phyloP scores from a whole-genome alignment of 1,140 invertebrate species.

The Lethrus apterus region DNA sequence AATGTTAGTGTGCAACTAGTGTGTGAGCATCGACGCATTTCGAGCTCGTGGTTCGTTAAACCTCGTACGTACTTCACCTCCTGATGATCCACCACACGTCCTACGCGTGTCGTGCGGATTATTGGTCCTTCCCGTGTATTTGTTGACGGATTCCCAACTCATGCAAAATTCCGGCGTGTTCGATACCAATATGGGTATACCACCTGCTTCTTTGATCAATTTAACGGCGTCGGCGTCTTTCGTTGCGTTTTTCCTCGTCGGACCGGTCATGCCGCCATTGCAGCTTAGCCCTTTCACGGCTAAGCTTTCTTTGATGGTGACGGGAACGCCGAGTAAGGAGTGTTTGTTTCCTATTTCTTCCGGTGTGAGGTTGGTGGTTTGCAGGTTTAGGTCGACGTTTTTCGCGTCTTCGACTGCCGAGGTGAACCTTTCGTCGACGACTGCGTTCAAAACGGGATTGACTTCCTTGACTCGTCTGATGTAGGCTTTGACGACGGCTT shows the following conservation, averaged over 20 bases:
- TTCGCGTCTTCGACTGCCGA: constrained; percentile 70
- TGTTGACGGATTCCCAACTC: constrained; percentile 62
- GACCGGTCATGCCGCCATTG: no score
- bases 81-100: constrained; percentile 67
- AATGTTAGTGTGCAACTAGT: no score
- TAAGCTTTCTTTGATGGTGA: constrained; percentile 31
- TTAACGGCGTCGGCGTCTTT: constrained; percentile 56
- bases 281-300: constrained; percentile 47
- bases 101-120: constrained; percentile 69
- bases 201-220: constrained; percentile 57
- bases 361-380: not conserved
- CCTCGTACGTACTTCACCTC: constrained; percentile 70
- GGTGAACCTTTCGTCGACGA: constrained; percentile 71
- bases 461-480: constrained; percentile 73
- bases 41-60: no score
- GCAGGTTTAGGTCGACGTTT: constrained; percentile 3
- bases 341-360: constrained; percentile 40
- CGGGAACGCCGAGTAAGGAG: constrained; percentile 30
- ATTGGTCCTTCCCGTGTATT: constrained; percentile 60
- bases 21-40: no score
- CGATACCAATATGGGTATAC: constrained; percentile 68
- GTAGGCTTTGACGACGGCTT: constrained; percentile 64
- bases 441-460: constrained; percentile 70
- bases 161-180: constrained; percentile 77
- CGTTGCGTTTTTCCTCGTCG: constrained; percentile 48